These are phyloP conservation scores for Australoheros scitulus DNA, from an alignment of 2,113 vertebrate species.

Conservation along the genomic window DNA sequence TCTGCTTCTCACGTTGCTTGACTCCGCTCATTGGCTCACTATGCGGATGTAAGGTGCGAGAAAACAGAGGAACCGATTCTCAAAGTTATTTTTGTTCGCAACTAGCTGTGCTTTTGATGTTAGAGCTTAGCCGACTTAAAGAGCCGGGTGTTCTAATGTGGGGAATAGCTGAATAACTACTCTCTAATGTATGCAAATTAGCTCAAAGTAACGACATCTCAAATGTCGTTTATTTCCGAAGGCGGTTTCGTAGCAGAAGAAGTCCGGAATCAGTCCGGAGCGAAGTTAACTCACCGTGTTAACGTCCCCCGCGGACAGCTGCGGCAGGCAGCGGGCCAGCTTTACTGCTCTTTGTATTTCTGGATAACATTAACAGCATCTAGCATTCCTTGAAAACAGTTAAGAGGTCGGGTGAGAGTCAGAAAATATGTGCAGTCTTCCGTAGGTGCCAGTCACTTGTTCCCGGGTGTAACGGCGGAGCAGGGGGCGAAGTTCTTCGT, in stretches of 20 bases:
- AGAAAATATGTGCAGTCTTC: background rate
- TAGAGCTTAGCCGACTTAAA: background rate
- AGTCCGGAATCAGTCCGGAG: background rate
- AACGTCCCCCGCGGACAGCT: background rate
- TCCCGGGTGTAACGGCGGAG: background rate
- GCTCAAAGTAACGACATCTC: background rate
- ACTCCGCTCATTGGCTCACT: background rate
- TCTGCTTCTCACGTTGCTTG: background rate
- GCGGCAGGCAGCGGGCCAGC: background rate
- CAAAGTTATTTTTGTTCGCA: background rate
- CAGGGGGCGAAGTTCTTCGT: background rate
- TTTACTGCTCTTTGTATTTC: background rate
- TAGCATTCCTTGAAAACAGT: background rate
- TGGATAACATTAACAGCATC: background rate
- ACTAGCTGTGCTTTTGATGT: background rate
- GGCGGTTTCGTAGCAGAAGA: background rate
- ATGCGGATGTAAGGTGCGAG: background rate
- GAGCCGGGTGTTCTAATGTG: rapidly evolving
- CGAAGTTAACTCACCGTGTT: conserved; percentile 39
- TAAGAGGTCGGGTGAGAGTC: background rate
- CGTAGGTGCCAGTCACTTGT: conserved; percentile 21
- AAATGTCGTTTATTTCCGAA: background rate
- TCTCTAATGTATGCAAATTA: background rate
- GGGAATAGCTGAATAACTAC: rapidly evolving
- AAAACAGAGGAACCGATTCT: background rate